Conservation (phyloP, 2,113 vertebrate genomes). For the Heptranchias perlo region DNA sequence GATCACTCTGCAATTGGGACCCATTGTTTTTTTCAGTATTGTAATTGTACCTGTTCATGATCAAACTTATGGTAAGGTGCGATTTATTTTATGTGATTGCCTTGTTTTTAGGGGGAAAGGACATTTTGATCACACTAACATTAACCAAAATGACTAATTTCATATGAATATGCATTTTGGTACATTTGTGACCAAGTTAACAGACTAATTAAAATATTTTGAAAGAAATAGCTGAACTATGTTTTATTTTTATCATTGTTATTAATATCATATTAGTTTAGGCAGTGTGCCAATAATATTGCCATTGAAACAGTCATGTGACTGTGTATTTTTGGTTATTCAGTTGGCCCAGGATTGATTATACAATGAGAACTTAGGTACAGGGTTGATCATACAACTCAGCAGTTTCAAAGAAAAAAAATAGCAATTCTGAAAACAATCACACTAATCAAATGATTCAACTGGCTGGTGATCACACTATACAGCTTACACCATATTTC, state of each 20-base stretch:
- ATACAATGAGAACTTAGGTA: background rate
- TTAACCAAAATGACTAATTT: constrained; percentile 9
- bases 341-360: background rate
- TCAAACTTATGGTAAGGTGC: background rate
- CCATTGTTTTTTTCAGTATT: background rate
- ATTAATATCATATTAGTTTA: background rate
- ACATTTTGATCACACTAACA: background rate
- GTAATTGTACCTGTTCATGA: background rate
- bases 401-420: constrained; percentile 1
- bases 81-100: background rate
- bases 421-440: background rate
- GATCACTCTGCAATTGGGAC: background rate
- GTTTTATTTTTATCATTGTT: background rate
- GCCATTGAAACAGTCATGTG: background rate
- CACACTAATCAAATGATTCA: background rate
- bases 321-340: background rate
- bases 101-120: background rate
- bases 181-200: background rate
- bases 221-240: background rate
- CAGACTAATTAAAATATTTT: background rate
- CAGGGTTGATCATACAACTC: background rate
- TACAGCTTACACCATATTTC: background rate
- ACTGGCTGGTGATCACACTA: background rate
- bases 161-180: background rate
- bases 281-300: background rate